Evolutionary conservation across 2,888 invertebrate genomes (phyloP).

Genomic region (Spisula solida): DNA sequence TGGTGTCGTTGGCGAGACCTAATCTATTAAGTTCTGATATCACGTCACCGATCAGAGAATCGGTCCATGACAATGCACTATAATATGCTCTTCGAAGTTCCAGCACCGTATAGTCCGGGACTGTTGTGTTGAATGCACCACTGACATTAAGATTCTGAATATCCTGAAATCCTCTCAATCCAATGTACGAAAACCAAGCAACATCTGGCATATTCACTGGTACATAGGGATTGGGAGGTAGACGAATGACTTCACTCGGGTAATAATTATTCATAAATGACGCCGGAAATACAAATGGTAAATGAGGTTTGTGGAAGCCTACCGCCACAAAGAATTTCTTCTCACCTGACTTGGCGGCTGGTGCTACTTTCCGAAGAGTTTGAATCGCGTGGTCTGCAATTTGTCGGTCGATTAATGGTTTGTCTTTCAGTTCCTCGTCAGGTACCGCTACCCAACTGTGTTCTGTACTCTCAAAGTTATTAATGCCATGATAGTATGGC

Average conservation of each 20-base stretch:
- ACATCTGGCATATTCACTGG: conserved; percentile 75
- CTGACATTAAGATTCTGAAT: conserved; percentile 66
- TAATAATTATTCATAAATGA: conserved; percentile 91
- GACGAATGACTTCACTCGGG: conserved; percentile 53
- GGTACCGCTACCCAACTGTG: conserved; percentile 88
- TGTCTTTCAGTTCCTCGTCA: conserved; percentile 83
- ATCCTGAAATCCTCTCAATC: conserved; percentile 72
- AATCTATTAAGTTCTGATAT: conserved; percentile 66
- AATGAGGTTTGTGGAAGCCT: conserved; percentile 96
- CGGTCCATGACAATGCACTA: conserved; percentile 72
- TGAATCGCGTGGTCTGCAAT: conserved; percentile 90
- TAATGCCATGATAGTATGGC: conserved; percentile 75
- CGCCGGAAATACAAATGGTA: conserved; percentile 94
- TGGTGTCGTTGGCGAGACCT: conserved; percentile 72
- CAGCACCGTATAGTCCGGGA: conserved; percentile 69
- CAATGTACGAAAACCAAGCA: conserved; percentile 75
- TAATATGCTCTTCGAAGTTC: conserved; percentile 76
- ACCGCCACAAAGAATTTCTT: conserved; percentile 93
- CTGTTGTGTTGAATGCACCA: conserved; percentile 76
- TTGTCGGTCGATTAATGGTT: conserved; percentile 94
- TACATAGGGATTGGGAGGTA: conserved; percentile 76
- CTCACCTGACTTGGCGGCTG: conserved; percentile 63
- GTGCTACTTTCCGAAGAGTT: conserved; percentile 88
- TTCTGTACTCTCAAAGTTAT: conserved; percentile 92
- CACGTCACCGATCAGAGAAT: conserved; percentile 69